Evolutionary conservation across 1,140 invertebrate species (phyloP).

Genomic region (Diplogasteroides magnus): DNA sequence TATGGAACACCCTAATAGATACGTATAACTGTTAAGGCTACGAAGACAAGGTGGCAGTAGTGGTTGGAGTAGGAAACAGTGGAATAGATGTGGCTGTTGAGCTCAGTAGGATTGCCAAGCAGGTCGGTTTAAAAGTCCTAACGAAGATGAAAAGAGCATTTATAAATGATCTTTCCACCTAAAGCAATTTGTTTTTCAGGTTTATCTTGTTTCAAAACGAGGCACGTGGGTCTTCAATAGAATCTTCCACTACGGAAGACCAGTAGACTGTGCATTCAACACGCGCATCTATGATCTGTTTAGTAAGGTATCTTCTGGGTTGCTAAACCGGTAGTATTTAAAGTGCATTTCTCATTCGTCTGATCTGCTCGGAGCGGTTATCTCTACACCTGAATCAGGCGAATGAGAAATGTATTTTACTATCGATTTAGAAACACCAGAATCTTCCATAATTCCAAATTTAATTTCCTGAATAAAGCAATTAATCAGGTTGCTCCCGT

Average conservation of each 20-base stretch:
- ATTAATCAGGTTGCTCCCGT: no score
- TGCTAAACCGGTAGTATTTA: no score
- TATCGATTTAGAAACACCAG: no score
- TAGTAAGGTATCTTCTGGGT: background rate
- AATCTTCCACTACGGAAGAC: constrained; percentile 52
- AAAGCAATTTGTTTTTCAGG: no score
- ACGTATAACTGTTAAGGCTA: constrained; percentile 53
- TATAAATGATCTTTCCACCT: no score
- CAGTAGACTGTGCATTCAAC: constrained; percentile 44
- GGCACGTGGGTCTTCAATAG: constrained; percentile 60
- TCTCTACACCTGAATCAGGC: no score
- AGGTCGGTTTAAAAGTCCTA: constrained; percentile 41
- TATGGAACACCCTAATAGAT: no score
- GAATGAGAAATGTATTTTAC: no score
- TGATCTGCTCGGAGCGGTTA: no score
- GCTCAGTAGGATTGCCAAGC: constrained; percentile 54
- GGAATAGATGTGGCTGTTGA: constrained; percentile 60
- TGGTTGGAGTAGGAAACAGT: constrained; percentile 61
- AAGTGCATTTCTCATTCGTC: no score
- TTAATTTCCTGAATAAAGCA: no score
- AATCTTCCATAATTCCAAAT: background rate
- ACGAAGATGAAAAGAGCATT: no score
- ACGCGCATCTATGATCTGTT: background rate
- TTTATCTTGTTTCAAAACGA: constrained; percentile 59
- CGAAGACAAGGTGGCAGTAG: constrained; percentile 56